Evolutionary conservation across 2,888 invertebrate species (phyloP).

Genomic region (Capitulum mitella): DNA sequence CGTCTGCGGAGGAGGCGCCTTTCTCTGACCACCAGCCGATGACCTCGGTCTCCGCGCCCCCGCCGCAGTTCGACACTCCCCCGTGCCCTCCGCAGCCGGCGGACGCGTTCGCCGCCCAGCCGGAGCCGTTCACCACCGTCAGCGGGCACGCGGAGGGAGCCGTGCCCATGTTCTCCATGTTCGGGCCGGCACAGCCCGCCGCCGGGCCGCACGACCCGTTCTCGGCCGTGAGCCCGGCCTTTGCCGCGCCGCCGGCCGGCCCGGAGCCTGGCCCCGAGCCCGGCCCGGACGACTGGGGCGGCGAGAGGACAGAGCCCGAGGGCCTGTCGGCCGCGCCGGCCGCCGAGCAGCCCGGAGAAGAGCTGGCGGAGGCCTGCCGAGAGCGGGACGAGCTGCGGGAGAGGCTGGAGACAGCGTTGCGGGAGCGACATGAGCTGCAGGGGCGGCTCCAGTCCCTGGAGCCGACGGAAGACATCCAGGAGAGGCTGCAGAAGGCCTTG

Average conservation of each 20-base stretch:
- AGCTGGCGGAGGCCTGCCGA: background rate
- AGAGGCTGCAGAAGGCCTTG: background rate
- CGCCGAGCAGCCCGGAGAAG: background rate
- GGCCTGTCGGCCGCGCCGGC: background rate
- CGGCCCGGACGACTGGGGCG: background rate
- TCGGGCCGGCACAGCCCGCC: background rate
- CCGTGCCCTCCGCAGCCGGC: too few species aligned
- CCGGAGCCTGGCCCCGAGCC: background rate
- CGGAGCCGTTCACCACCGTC: too few species aligned
- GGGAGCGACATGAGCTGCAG: background rate
- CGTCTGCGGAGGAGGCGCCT: background rate
- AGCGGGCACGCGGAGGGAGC: background rate
- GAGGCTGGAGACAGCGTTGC: background rate
- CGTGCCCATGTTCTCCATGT: background rate
- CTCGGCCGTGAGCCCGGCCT: background rate
- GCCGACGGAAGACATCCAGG: background rate
- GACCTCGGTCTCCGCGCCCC: background rate
- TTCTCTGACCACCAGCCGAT: background rate
- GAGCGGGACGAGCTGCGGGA: background rate
- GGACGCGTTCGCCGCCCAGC: background rate
- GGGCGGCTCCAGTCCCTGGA: background rate
- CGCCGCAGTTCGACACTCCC: too few species aligned
- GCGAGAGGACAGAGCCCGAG: background rate
- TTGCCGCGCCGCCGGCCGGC: background rate
- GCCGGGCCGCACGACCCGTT: background rate